Conservation (phyloP, 2,113 vertebrate genomes). For the Callithrix jacchus region DNA sequence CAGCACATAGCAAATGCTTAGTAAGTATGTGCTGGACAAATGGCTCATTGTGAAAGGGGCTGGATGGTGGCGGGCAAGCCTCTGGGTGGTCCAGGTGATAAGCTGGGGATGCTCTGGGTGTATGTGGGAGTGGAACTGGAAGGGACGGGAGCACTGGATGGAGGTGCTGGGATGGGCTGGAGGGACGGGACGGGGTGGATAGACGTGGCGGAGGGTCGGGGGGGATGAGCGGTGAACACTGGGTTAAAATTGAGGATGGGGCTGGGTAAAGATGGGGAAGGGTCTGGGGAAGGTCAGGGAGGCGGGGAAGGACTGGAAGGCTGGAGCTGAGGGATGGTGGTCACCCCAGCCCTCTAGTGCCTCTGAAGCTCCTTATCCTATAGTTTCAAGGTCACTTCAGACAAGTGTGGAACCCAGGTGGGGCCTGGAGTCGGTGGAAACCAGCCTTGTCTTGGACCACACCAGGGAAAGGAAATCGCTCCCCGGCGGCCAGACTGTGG, state of each 20-base stretch:
- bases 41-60: background rate
- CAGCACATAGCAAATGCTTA: no score
- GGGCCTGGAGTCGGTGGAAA: background rate
- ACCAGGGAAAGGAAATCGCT: background rate
- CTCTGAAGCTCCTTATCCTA: no score
- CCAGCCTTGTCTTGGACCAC: background rate
- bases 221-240: no score
- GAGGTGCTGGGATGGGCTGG: background rate
- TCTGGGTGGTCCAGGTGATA: no score
- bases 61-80: background rate
- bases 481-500: rapidly evolving
- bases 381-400: background rate
- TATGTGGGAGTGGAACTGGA: no score
- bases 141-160: no score
- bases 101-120: no score
- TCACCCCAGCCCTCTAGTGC: background rate
- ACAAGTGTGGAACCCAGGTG: background rate
- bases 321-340: rapidly evolving
- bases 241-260: no score
- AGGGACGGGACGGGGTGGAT: background rate
- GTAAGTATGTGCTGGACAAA: background rate
- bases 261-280: rapidly evolving
- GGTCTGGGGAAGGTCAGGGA: no score
- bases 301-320: rapidly evolving
- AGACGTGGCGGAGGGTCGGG: rapidly evolving